Base-by-base conservation (phyloP, 2,113 vertebrate genomes). In the Sapajus apella region DNA sequence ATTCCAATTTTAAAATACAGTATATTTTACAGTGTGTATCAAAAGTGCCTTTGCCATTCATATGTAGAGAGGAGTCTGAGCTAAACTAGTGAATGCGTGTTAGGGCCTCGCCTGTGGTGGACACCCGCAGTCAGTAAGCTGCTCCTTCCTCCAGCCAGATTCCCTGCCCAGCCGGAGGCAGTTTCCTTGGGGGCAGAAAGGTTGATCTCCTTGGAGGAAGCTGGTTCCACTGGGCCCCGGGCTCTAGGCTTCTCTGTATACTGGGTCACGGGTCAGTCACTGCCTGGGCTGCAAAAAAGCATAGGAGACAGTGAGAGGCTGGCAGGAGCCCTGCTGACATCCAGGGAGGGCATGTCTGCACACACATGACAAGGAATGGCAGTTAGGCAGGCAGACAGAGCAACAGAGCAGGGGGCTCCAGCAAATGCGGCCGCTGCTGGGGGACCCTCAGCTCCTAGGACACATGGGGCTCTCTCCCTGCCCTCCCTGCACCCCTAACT, bases 271-370 rank as follows among this genome's bases (percentile, higher is more conserved):
- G 99, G 96, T 99, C 99, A 83, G 98, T 99, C 94, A 99, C 98
- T 73, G 99, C 99, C 99, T 99, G 99, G 98, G 99, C 99, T 99
- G 90, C 90, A 56, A 87, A 89, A 97, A 97, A 98, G 96, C 91
- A 98, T 16, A 98, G 91, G 97, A 97, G 80, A 97, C 0, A n/a
- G 73, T 98, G 97, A 98, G 97, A 88, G 40, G n/a, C 79, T 70
- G 90, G 81, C 66, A n/a, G 45, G 37, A 61, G 5, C 27, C 64
- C 27, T 50, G 58, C 12, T 72, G 73, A 10, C n/a, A 3, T 72
- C 73, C 12, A 23, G 77, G 45, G 40, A 86, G 76, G 97, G 80
- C 81, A 81, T 7, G 50, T 80, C 37, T 90, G 45, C 55, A 94
- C 40, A 90, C 61, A 73, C 4, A 68, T 2, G 40, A 73, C 20